phyloP scores from a whole-genome alignment of 1,140 invertebrate genomes.

The Heliconius eleuchia region DNA sequence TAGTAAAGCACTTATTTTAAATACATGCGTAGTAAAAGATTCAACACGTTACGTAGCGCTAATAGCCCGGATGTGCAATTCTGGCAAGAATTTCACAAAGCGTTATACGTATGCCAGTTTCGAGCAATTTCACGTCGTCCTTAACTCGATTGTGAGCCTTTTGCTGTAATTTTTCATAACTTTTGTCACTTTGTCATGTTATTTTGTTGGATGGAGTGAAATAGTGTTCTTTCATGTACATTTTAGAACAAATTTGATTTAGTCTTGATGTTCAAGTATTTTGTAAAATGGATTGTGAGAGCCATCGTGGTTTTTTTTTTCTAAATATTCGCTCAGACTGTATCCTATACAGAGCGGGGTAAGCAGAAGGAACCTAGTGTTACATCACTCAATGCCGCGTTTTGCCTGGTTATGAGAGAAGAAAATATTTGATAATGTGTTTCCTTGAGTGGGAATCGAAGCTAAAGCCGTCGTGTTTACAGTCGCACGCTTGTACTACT shows the following conservation, averaged over 20 bases:
- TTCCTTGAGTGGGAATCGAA: too few species aligned
- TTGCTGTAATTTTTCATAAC: conserved; percentile 19
- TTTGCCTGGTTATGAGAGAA: too few species aligned
- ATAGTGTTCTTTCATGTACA: neutral
- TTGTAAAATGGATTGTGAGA: too few species aligned
- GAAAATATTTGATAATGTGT: too few species aligned
- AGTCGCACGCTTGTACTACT: too few species aligned
- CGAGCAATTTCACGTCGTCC: conserved; percentile 53
- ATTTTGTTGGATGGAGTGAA: neutral
- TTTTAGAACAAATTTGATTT: neutral
- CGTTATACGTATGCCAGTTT: conserved; percentile 47
- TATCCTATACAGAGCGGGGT: too few species aligned
- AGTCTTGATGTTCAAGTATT: too few species aligned
- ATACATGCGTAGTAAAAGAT: conserved; percentile 41
- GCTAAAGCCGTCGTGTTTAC: too few species aligned
- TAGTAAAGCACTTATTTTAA: conserved; percentile 10
- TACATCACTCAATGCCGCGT: too few species aligned
- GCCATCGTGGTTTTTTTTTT: too few species aligned
- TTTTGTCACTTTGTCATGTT: conserved; percentile 20
- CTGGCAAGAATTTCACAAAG: conserved; percentile 52
- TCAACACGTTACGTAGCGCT: conserved; percentile 42
- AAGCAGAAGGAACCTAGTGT: too few species aligned
- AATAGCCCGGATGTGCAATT: conserved; percentile 45
- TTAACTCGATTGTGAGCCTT: conserved; percentile 46
- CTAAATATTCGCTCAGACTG: too few species aligned